Conservation (phyloP, 2,888 invertebrate species). For the Trisateles emortualis region DNA sequence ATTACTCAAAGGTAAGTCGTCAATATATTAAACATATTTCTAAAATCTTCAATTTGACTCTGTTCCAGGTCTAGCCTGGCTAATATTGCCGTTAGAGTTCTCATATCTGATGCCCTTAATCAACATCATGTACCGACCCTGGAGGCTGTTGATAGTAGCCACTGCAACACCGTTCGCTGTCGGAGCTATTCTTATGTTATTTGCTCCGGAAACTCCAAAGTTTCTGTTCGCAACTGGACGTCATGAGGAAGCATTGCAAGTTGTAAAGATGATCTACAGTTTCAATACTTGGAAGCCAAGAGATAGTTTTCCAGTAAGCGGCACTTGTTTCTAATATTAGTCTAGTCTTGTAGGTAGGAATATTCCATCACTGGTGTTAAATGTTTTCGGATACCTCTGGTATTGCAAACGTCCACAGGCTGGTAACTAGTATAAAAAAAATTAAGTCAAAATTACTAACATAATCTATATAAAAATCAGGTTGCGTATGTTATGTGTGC, state of each 20-base stretch:
- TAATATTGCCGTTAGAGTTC: conserved; percentile 88
- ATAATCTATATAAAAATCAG: too few relatives aligned
- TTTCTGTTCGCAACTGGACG: conserved; percentile 89
- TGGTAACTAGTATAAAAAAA: too few relatives aligned
- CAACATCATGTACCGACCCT: conserved; percentile 88
- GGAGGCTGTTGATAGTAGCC: conserved; percentile 91
- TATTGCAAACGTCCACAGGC: too few relatives aligned
- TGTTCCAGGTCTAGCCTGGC: conserved; percentile 89
- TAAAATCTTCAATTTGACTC: not conserved
- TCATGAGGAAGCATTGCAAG: conserved; percentile 85
- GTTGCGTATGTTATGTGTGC: too few relatives aligned
- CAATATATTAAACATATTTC: too few relatives aligned
- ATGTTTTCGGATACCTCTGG: too few relatives aligned
- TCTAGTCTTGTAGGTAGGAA: too few relatives aligned
- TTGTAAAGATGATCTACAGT: conserved; percentile 74
- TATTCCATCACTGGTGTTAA: too few relatives aligned
- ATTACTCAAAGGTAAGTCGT: too few relatives aligned
- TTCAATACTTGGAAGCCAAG: conserved; percentile 62
- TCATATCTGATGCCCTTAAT: conserved; percentile 75
- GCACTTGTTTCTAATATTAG: too few relatives aligned
- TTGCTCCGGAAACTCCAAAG: conserved; percentile 93
- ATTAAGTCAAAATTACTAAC: too few relatives aligned
- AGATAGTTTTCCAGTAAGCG: conserved; percentile 71
- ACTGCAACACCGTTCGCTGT: conserved; percentile 89
- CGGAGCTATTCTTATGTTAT: conserved; percentile 85